A percentile compares a stretch with the other conserved stretches of the same genome.
These are phyloP conservation scores for Pungitius pungitius DNA, from an alignment of 2,113 vertebrate genomes.

Conservation along the genomic window DNA sequence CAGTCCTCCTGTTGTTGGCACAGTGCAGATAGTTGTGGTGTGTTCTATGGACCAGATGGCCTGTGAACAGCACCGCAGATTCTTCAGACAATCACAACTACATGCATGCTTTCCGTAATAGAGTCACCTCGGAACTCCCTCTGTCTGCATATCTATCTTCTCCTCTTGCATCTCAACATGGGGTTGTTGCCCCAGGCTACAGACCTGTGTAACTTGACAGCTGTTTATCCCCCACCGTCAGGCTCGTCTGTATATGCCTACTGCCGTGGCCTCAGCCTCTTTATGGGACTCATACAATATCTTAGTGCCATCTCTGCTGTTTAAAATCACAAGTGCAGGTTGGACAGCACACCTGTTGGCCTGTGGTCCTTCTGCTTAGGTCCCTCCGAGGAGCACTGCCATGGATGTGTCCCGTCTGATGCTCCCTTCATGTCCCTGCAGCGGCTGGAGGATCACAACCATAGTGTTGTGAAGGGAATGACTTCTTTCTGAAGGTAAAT, in stretches of 20 bases:
- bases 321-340: slow-evolving; percentile 44
- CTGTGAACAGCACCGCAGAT: background rate
- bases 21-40: background rate
- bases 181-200: slow-evolving; percentile 19
- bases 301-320: slow-evolving; percentile 38
- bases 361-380: slow-evolving; percentile 6
- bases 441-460: slow-evolving; percentile 8
- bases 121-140: slow-evolving; percentile 4
- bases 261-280: background rate
- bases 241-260: slow-evolving; percentile 27
- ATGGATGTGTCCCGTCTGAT: slow-evolving; percentile 34
- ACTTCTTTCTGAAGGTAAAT: no score
- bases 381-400: slow-evolving; percentile 27
- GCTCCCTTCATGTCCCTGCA: slow-evolving; percentile 22
- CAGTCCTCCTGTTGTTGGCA: background rate
- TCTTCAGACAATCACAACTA: background rate
- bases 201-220: slow-evolving; percentile 39
- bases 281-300: slow-evolving; percentile 44
- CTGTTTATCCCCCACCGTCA: slow-evolving; percentile 53
- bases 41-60: background rate
- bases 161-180: slow-evolving; percentile 6
- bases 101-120: background rate
- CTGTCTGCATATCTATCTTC: background rate
- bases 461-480: no score
- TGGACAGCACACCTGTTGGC: slow-evolving; percentile 18